Evolutionary conservation across 2,888 invertebrate genomes (phyloP).

Genomic region (Cinara cedri): DNA sequence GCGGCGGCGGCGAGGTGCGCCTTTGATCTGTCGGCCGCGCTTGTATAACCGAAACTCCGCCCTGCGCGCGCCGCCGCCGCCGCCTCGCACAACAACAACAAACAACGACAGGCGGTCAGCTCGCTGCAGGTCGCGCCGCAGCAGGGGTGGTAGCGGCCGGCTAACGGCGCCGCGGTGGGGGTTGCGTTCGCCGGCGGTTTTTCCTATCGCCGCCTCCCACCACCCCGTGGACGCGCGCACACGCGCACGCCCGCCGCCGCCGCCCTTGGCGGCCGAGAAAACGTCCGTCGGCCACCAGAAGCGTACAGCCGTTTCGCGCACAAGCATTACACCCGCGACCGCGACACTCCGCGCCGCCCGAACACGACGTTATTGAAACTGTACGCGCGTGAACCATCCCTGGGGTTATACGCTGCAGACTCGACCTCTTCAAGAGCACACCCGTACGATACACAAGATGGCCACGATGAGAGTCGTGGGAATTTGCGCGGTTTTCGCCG

Average conservation of each 20-base stretch:
- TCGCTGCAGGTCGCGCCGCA: too few relatives aligned
- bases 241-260: background rate
- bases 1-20: conserved; percentile 8
- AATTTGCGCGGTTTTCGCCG: background rate
- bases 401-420: background rate
- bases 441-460: background rate
- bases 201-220: conserved; percentile 11
- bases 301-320: background rate
- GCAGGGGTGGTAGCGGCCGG: too few relatives aligned
- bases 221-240: background rate
- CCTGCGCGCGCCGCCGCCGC: background rate
- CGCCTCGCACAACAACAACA: background rate
- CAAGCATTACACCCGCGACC: background rate
- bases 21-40: conserved; percentile 24
- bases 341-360: background rate
- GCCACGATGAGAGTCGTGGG: background rate
- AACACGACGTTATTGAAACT: background rate
- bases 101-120: background rate
- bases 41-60: conserved; percentile 45
- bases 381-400: background rate
- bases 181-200: background rate
- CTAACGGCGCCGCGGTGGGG: background rate
- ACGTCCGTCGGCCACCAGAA: background rate
- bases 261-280: background rate
- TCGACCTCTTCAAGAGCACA: background rate